These are phyloP conservation scores for Myopa testacea DNA, from an alignment of 2,888 invertebrate genomes.

Conservation along the genomic window DNA sequence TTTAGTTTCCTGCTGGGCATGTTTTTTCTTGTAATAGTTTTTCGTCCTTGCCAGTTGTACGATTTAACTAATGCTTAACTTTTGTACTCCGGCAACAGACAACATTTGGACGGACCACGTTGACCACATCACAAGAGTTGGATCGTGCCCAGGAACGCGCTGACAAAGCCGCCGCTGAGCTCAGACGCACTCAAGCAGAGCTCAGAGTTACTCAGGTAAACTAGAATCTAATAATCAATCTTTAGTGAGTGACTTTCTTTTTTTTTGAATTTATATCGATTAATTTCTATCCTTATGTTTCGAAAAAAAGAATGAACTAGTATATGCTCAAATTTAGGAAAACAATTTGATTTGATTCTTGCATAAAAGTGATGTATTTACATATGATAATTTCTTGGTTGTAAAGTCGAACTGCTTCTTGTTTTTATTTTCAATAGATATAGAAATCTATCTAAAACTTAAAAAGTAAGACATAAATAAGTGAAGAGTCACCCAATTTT, in stretches of 20 bases:
- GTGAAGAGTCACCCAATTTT: too few relatives aligned
- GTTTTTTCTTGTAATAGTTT: slow-evolving; percentile 35
- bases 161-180: slow-evolving; percentile 85
- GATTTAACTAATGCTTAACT: slow-evolving; percentile 24
- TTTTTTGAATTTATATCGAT: slow-evolving; percentile 32
- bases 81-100: slow-evolving; percentile 66
- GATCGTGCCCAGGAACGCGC: slow-evolving; percentile 86
- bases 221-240: slow-evolving; percentile 32
- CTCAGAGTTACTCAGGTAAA: slow-evolving; percentile 85
- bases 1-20: slow-evolving; percentile 51
- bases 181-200: slow-evolving; percentile 90
- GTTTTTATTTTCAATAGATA: slow-evolving; percentile 47
- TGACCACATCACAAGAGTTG: slow-evolving; percentile 85
- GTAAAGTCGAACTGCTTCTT: slow-evolving; percentile 47
- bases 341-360: slow-evolving; percentile 20
- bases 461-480: slow-evolving; percentile 10
- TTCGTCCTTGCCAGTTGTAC: slow-evolving; percentile 28
- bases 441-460: slow-evolving; percentile 31
- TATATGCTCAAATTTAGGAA: slow-evolving; percentile 39
- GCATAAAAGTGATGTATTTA: slow-evolving; percentile 50
- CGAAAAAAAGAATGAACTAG: slow-evolving; percentile 53
- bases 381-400: slow-evolving; percentile 41
- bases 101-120: slow-evolving; percentile 83
- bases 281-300: slow-evolving; percentile 47
- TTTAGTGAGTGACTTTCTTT: slow-evolving; percentile 11